Conservation (phyloP, 2,888 invertebrate species). For the Trachelus stipa region DNA sequence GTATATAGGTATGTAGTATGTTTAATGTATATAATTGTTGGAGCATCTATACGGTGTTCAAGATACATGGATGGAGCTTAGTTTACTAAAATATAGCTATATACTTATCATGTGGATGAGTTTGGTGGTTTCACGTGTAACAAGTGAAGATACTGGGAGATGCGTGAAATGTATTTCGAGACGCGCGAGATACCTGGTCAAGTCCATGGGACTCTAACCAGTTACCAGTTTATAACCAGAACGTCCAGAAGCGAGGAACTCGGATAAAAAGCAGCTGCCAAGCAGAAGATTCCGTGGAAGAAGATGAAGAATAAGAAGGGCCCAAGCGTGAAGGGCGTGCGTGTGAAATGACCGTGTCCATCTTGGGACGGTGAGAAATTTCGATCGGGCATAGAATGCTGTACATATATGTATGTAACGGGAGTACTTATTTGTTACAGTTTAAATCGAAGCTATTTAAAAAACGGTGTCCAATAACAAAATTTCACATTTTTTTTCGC, state of each 20-base stretch:
- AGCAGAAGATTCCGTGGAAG: neutral
- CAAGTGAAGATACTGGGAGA: neutral
- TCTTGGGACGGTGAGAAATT: neutral
- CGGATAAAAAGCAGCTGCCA: constrained; percentile 21
- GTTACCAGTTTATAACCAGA: constrained; percentile 23
- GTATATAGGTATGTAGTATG: neutral
- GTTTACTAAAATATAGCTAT: neutral
- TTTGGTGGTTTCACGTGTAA: neutral
- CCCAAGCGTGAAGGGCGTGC: constrained; percentile 14
- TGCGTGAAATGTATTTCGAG: constrained; percentile 16
- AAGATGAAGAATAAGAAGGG: neutral
- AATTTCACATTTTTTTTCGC: neutral
- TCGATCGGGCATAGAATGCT: neutral
- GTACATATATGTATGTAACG: neutral
- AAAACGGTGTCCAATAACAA: neutral
- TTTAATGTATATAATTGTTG: neutral
- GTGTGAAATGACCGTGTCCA: constrained; percentile 14
- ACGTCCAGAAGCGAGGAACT: constrained; percentile 18
- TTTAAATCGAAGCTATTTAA: neutral
- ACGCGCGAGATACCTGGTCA: constrained; percentile 8
- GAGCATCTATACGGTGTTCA: neutral
- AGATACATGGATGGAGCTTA: neutral
- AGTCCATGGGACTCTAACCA: neutral
- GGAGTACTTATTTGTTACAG: neutral
- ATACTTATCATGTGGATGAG: neutral